phyloP scores from a whole-genome alignment of 1,140 invertebrate genomes.

The Spodoptera litura region DNA sequence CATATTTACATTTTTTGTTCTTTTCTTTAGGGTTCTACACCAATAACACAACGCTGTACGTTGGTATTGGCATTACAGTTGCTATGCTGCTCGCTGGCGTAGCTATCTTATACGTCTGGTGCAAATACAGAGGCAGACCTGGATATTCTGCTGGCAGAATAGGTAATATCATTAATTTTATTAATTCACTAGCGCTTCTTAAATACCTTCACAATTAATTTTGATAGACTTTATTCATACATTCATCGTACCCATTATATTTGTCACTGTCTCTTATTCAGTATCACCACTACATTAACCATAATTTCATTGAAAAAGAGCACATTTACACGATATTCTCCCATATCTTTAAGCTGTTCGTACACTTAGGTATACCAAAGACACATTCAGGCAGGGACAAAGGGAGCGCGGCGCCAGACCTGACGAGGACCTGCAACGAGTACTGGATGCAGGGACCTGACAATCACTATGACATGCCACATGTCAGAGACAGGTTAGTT shows the following conservation, averaged over 20 bases:
- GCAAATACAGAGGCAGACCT: constrained; percentile 64
- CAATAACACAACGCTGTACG: constrained; percentile 70
- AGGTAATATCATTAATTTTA: constrained; percentile 53
- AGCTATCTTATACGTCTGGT: constrained; percentile 74
- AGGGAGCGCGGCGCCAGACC: constrained; percentile 68
- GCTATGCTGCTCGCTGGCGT: constrained; percentile 69
- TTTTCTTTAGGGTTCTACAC: constrained; percentile 66
- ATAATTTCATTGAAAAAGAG: not conserved
- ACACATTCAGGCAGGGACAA: constrained; percentile 68
- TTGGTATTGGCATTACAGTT: constrained; percentile 74
- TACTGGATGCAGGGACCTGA: constrained; percentile 80
- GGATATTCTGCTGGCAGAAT: constrained; percentile 71
- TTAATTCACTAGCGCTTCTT: no score
- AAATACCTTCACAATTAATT: no score
- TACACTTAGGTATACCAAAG: constrained; percentile 71
- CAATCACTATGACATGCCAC: constrained; percentile 80
- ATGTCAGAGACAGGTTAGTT: constrained; percentile 74
- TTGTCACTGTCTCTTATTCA: no score
- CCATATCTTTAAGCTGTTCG: constrained; percentile 25
- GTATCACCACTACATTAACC: no score
- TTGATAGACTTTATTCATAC: not conserved
- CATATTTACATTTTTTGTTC: no score
- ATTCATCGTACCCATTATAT: no score
- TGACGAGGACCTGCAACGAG: constrained; percentile 78
- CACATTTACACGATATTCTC: not conserved